Evolutionary conservation across 2,888 invertebrate species (phyloP), one percentile per base, ranked within the genome.

Genomic region (Cylloceria caligata): DNA sequence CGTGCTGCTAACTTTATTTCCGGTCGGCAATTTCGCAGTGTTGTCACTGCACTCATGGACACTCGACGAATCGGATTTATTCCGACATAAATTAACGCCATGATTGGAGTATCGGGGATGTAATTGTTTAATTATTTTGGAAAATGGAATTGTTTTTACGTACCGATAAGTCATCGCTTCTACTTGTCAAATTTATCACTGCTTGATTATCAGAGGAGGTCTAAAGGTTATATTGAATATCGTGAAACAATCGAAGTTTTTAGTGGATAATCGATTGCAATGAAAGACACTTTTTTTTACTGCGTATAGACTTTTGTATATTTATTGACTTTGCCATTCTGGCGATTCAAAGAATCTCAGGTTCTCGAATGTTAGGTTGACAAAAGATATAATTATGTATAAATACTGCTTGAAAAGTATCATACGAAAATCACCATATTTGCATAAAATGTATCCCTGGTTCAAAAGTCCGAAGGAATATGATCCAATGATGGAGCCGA

Each of bases 1-100:
- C 52, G 89, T 85, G 71, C 87, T 90, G 21, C 83, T 87, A 0
- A 80, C 83, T 75, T 83, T 83, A 30, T 85, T 84, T 81, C 86
- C 89, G 34, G 85, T 87, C 36, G 89, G 89, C 90, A 89, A 89
- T 71, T 88, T 87, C 21, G 72, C 73, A 11, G 87, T 77, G 78
- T 86, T 83, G 7, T 83, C 81, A 24, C 57, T 64, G 24, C 83
- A 74, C 19, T 62, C 47, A 11, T 30, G 71, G 9, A 68, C 27
- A 24, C 36, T 73, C 62, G 79, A 34, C 1, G 52, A 45, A 55
- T 81, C 42, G 16, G 49, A 79, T 75, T 77, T 80, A 34, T 72
- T 36, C 13, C 72, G 60, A 21, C 5, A 9, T 19, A 42, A 49
- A 72, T 74, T 6, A 47, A 30, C 39, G 21, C 45, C 21, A 19